Evolutionary conservation across 2,888 invertebrate species (phyloP).

Genomic region (Eurois occulta): DNA sequence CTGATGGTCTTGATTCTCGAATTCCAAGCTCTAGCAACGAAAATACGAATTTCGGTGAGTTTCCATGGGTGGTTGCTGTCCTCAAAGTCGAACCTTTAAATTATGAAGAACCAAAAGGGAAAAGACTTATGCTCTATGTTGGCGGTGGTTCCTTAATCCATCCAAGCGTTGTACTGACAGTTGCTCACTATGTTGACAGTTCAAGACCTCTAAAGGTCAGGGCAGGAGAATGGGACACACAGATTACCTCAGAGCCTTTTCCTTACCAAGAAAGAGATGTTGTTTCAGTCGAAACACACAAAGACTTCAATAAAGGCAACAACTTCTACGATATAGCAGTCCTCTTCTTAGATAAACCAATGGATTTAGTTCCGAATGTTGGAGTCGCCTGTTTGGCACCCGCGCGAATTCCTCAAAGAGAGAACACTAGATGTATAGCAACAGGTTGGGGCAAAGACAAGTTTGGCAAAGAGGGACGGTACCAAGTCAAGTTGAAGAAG

Average conservation of each 20-base stretch:
- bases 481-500: slow-evolving; percentile 92
- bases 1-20: slow-evolving; percentile 93
- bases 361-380: slow-evolving; percentile 92
- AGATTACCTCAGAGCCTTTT: slow-evolving; percentile 92
- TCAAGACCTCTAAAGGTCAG: slow-evolving; percentile 82
- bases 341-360: slow-evolving; percentile 91
- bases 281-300: slow-evolving; percentile 90
- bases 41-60: slow-evolving; percentile 94
- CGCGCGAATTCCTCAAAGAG: slow-evolving; percentile 72
- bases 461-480: slow-evolving; percentile 91
- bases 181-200: slow-evolving; percentile 91
- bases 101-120: slow-evolving; percentile 80
- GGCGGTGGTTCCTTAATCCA: slow-evolving; percentile 96
- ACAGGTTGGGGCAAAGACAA: slow-evolving; percentile 94
- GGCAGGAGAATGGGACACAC: slow-evolving; percentile 96
- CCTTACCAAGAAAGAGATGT: slow-evolving; percentile 93
- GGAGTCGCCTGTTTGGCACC: slow-evolving; percentile 93
- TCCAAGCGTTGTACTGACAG: slow-evolving; percentile 93
- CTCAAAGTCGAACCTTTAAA: slow-evolving; percentile 87
- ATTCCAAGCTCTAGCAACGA: slow-evolving; percentile 91
- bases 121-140: slow-evolving; percentile 90
- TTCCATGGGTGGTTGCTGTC: slow-evolving; percentile 96
- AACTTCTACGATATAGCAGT: slow-evolving; percentile 94
- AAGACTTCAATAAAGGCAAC: slow-evolving; percentile 91
- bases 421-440: slow-evolving; percentile 91